These are phyloP conservation scores for Gavialis gangeticus DNA, from an alignment of 2,113 vertebrate genomes.

Conservation along the genomic window DNA sequence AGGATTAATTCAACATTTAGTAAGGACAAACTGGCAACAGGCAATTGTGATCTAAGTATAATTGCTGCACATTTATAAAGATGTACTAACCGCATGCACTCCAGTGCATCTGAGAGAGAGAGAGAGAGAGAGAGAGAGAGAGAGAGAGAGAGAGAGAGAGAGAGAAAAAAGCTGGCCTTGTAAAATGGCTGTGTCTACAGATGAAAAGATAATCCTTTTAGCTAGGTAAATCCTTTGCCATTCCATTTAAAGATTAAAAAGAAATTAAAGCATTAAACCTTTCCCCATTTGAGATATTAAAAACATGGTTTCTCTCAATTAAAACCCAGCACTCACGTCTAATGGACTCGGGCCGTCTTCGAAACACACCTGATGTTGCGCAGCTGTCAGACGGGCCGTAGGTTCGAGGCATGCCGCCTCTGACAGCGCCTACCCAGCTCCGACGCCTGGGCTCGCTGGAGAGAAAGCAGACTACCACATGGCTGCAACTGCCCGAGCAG, in stretches of 20 bases:
- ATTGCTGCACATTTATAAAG: conserved; percentile 18
- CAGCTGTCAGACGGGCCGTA: background rate
- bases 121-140: background rate
- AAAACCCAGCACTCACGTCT: conserved; percentile 41
- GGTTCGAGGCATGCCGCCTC: too few species aligned
- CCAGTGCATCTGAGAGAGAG: background rate
- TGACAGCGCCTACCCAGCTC: background rate
- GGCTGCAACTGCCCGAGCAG: background rate
- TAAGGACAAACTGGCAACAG: conserved; percentile 10
- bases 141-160: background rate
- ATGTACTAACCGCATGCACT: conserved; percentile 34
- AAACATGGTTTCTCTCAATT: conserved; percentile 55
- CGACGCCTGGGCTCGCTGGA: background rate
- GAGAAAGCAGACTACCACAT: too few species aligned
- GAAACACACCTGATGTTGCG: conserved; percentile 35
- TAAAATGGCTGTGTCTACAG: conserved; percentile 27
- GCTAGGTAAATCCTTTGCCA: conserved; percentile 48
- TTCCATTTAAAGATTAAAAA: conserved; percentile 58
- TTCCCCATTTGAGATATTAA: conserved; percentile 37
- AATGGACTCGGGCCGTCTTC: conserved; percentile 28
- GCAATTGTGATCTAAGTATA: conserved; percentile 31
- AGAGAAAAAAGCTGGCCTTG: background rate
- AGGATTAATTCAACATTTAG: conserved; percentile 34
- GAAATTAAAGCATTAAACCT: conserved; percentile 53
- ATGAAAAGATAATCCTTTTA: conserved; percentile 57